Base-by-base conservation (phyloP, 2,113 vertebrate species). In the Rostratula benghalensis region DNA sequence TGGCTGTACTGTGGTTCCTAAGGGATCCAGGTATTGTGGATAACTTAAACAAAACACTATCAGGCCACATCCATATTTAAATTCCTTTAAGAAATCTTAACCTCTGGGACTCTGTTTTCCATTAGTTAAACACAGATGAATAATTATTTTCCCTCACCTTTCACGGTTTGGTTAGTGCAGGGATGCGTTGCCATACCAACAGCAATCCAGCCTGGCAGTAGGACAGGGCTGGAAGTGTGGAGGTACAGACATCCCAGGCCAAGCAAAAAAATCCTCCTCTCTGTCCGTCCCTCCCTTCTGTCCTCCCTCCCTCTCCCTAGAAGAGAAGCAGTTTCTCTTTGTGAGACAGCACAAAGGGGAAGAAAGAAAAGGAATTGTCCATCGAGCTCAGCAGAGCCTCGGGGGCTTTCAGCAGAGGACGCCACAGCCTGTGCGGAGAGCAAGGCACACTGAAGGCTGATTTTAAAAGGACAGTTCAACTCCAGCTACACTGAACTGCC, bases 321-420 rank as follows among this genome's bases (percentile, higher is more conserved):
- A 94, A 97, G 37, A 89, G 89, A 91, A 92, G 91, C 95, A 46
- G 73, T 89, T 93, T 96, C 86, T 94, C 95, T 96, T 95, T 97
- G 94, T 96, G 77, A 94, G 80, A 78, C 83, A 94, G 73, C 83
- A 95, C 93, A 97, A 97, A 95, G 91, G 73, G 43, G 76, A 97
- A 92, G 80, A 96, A 96, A 97, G 91, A 91, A 97, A 96, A 94
- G 89, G 73, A 94, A 92, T 96, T 97, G 96, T 96, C 96, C 96
- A 93, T 97, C 94, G 96, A 95, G 91, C 91, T 95, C 93, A 94
- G 93, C 83, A 91, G 83, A 95, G 91, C 91, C 95, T 95, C 65
- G 1, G 83, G 94, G 94, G 93, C 80, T 95, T 96, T 97, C 95
- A 95, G 89, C 89, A 89, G 87, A 96, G 94, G 76, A 95, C 91